Evolutionary conservation across 2,888 invertebrate species (phyloP).

Genomic region (Brachypalpus laphriformis): DNA sequence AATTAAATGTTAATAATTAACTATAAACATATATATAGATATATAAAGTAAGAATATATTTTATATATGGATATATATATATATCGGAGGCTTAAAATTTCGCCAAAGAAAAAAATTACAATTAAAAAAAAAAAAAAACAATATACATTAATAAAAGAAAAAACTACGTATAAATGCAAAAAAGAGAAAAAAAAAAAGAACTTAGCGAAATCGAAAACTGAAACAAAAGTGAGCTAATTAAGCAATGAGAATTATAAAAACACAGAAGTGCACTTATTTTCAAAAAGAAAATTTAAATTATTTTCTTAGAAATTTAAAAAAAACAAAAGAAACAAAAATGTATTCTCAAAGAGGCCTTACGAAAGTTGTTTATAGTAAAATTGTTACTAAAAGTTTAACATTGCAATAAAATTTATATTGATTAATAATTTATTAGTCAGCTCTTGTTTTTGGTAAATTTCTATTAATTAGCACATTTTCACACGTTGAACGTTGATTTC

Average conservation of each 20-base stretch:
- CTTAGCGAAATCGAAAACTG: slow-evolving; percentile 34
- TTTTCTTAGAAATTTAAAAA: slow-evolving; percentile 29
- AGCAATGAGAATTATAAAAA: slow-evolving; percentile 19
- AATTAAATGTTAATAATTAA: slow-evolving; percentile 65
- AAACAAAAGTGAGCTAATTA: slow-evolving; percentile 44
- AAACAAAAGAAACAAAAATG: slow-evolving; percentile 34
- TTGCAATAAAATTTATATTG: slow-evolving; percentile 47
- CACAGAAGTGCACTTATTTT: slow-evolving; percentile 67
- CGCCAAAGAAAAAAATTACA: slow-evolving; percentile 73
- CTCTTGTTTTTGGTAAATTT: slow-evolving; percentile 23
- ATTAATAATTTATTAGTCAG: slow-evolving; percentile 26
- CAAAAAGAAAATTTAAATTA: slow-evolving; percentile 16
- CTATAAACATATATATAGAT: slow-evolving; percentile 45
- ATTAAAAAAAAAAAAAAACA: slow-evolving; percentile 43
- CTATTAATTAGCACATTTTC: slow-evolving; percentile 32
- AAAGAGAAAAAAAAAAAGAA: slow-evolving; percentile 37
- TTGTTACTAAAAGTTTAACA: slow-evolving; percentile 15
- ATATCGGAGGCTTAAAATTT: slow-evolving; percentile 74
- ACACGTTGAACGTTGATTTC: slow-evolving; percentile 13
- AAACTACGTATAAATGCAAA: slow-evolving; percentile 37
- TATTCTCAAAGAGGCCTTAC: slow-evolving; percentile 72
- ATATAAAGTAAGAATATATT: slow-evolving; percentile 64
- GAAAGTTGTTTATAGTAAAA: slow-evolving; percentile 40
- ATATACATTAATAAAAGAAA: slow-evolving; percentile 58
- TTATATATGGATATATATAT: slow-evolving; percentile 70